Conservation (phyloP, 2,113 vertebrate genomes). For the Spilogale gracilis region DNA sequence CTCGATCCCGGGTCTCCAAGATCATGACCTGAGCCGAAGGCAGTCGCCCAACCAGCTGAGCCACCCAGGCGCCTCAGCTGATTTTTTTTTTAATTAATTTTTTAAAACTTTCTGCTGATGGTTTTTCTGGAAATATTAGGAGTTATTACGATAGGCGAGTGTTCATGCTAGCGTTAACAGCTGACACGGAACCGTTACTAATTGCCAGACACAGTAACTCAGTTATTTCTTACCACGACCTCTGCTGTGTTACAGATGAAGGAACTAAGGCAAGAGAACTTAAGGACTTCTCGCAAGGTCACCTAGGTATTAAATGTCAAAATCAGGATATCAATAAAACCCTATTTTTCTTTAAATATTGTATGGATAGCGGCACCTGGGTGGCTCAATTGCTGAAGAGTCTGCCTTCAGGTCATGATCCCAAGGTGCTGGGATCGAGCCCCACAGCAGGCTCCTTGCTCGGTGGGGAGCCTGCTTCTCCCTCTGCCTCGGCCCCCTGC, state of each 20-base stretch:
- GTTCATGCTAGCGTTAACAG: neutral
- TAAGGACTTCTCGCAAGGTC: neutral
- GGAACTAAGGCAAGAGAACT: neutral
- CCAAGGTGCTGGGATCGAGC: neutral
- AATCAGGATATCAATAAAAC: neutral
- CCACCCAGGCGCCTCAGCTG: too few relatives aligned
- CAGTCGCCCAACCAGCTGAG: too few relatives aligned
- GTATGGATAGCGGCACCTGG: neutral
- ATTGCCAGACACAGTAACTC: neutral
- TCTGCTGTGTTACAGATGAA: neutral
- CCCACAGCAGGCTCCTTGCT: neutral
- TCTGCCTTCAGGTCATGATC: neutral
- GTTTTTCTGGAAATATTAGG: conserved; percentile 24
- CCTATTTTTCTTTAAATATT: conserved; percentile 5
- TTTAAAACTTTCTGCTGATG: neutral
- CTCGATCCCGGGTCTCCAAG: too few relatives aligned
- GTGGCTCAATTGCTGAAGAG: too few relatives aligned
- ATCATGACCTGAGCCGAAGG: too few relatives aligned
- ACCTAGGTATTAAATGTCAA: neutral
- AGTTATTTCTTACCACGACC: neutral
- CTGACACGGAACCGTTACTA: neutral
- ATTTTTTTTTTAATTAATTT: neutral
- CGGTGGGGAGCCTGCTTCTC: neutral
- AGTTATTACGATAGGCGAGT: neutral
- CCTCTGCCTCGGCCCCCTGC: neutral